Evolutionary conservation across 2,888 invertebrate genomes (phyloP).

Genomic region (Slavum lentiscoides): DNA sequence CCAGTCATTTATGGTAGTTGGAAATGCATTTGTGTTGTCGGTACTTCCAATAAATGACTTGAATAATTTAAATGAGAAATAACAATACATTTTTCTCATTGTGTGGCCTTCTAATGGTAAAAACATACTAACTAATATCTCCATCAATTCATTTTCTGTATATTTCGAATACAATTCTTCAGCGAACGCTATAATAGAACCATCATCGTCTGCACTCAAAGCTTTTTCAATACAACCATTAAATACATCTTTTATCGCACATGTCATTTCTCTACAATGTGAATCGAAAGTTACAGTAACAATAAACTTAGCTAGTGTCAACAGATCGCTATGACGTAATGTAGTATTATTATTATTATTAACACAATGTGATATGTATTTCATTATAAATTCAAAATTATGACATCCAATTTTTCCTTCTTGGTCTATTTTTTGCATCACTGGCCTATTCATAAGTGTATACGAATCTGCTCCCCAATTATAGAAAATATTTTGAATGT

Average conservation of each 20-base stretch:
- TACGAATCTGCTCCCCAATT: constrained; percentile 40
- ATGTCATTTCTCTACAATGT: constrained; percentile 14
- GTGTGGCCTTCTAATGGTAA: neutral
- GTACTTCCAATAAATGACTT: constrained; percentile 19
- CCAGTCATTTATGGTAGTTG: constrained; percentile 25
- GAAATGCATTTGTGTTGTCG: constrained; percentile 3
- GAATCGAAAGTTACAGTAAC: neutral
- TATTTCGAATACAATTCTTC: neutral
- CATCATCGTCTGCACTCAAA: neutral
- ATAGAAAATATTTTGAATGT: constrained; percentile 2
- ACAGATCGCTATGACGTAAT: neutral
- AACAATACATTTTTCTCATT: constrained; percentile 17
- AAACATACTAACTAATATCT: constrained; percentile 10
- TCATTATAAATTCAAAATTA: constrained; percentile 24
- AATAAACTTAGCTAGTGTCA: constrained; percentile 20
- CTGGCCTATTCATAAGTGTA: neutral
- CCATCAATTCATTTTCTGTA: neutral
- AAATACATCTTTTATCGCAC: constrained; percentile 25
- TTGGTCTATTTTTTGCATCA: neutral
- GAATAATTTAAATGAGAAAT: constrained; percentile 29
- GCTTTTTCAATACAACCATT: constrained; percentile 14
- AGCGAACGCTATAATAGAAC: constrained; percentile 13
- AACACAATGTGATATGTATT: neutral
- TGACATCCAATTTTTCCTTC: neutral
- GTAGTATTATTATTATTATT: neutral